Evolutionary conservation across 1,140 invertebrate species (phyloP).

Genomic region (Lordiphosa stackelbergi): DNA sequence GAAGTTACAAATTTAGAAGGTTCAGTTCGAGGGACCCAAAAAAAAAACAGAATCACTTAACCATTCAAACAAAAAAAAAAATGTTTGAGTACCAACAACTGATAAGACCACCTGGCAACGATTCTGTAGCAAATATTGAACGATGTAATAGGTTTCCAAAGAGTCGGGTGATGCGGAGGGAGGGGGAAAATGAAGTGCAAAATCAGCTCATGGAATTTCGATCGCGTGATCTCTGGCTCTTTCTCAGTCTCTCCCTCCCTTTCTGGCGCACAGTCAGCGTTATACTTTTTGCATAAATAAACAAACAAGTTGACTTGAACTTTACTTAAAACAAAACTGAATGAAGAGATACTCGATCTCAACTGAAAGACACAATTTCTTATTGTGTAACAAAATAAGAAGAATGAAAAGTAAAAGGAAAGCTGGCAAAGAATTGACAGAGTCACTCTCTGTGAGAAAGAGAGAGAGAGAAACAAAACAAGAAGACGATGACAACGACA

Average conservation of each 20-base stretch:
- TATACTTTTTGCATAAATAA: conserved; percentile 29
- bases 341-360: background rate
- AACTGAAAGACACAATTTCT: conserved; percentile 48
- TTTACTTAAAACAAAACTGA: conserved; percentile 10
- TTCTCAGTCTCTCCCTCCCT: conserved; percentile 10
- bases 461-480: conserved; percentile 44
- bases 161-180: background rate
- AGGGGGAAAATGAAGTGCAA: conserved; percentile 8
- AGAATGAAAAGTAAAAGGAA: conserved; percentile 10
- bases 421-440: conserved; percentile 20
- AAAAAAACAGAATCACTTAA: background rate
- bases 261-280: conserved; percentile 26
- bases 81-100: conserved; percentile 23
- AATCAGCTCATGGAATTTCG: conserved; percentile 39
- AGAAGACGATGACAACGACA: conserved; percentile 46
- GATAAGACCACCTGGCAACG: conserved; percentile 25
- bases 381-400: conserved; percentile 62
- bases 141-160: too few species aligned
- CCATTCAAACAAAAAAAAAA: conserved; percentile 11
- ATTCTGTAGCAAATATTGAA: conserved; percentile 13
- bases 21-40: too few species aligned
- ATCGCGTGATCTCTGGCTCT: conserved; percentile 59
- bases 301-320: background rate
- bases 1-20: too few species aligned
- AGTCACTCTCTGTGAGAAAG: too few species aligned